Percentiles rank a stretch among this genome's conserved stretches.
Conservation (phyloP, 1,140 invertebrate species). For the Oncopodura yosiiana region DNA sequence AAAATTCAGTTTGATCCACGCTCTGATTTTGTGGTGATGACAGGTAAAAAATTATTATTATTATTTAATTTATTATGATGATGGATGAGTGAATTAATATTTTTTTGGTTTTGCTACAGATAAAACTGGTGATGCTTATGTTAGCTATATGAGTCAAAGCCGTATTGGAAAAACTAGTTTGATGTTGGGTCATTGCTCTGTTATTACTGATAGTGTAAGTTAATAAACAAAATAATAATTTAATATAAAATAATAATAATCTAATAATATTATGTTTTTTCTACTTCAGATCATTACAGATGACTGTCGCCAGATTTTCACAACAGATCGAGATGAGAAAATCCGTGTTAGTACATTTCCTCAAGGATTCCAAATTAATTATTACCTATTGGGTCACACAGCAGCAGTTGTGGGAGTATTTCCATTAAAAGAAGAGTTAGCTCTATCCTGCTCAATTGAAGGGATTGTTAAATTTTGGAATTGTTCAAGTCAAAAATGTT, state of each 20-base stretch:
- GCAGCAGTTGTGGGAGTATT: conserved; percentile 1
- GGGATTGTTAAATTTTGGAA: conserved; percentile 11
- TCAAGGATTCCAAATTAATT: conserved; percentile 4
- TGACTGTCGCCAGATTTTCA: conserved; percentile 1
- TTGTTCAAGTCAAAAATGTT: not conserved
- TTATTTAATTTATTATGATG: too few relatives aligned
- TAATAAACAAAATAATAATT: too few relatives aligned
- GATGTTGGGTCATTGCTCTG: conserved; percentile 17
- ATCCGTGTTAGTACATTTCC: conserved; percentile 13
- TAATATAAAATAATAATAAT: too few relatives aligned
- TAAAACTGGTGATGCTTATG: conserved; percentile 14
- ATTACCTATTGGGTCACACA: conserved; percentile 9
- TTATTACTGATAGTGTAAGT: conserved; percentile 8
- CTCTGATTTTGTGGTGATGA: not conserved
- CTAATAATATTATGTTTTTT: too few relatives aligned
- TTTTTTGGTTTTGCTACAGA: too few relatives aligned
- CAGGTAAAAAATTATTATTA: too few relatives aligned
- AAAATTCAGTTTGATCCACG: conserved; percentile 1
- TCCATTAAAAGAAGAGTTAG: not conserved
- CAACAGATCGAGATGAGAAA: conserved; percentile 20
- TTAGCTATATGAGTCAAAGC: not conserved
- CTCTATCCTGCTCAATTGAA: conserved; percentile 8
- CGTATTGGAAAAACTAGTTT: not conserved
- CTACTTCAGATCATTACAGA: not conserved
- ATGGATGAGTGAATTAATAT: too few relatives aligned